These are phyloP conservation scores for Arizona elegans DNA, from an alignment of 2,113 vertebrate genomes.

Conservation along the genomic window DNA sequence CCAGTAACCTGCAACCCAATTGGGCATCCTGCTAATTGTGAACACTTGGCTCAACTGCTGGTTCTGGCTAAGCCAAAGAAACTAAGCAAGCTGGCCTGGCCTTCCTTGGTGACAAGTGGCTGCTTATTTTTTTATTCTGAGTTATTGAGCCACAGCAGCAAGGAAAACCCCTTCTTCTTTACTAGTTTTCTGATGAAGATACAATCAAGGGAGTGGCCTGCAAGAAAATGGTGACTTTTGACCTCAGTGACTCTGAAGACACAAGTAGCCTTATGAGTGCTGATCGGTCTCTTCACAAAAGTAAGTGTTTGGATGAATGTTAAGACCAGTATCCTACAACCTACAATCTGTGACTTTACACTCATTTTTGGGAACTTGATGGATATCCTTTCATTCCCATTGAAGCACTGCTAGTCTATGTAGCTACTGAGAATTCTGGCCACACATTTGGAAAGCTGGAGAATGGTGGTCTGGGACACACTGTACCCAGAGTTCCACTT, in stretches of 20 bases:
- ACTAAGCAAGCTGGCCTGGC: not conserved
- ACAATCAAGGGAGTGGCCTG: conserved; percentile 48
- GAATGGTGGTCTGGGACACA: not conserved
- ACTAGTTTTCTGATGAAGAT: conserved; percentile 79
- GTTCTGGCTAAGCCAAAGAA: not conserved
- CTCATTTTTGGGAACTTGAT: not conserved
- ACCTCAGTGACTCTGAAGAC: conserved; percentile 80
- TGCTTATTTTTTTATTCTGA: not conserved
- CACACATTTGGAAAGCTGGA: not conserved
- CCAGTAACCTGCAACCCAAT: not conserved
- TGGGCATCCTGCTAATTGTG: not conserved
- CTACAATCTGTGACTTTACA: not conserved
- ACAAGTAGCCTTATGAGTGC: conserved; percentile 68
- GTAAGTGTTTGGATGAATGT: conserved; percentile 46
- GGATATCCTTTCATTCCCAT: not conserved
- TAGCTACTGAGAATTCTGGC: not conserved
- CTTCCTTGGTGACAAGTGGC: not conserved
- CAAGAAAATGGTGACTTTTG: conserved; percentile 84
- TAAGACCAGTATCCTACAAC: conserved; percentile 30
- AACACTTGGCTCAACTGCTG: not conserved
- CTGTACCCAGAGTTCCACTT: not conserved
- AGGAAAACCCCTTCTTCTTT: not conserved
- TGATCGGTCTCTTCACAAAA: not conserved
- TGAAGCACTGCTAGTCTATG: not conserved
- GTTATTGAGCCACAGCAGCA: not conserved